phyloP scores from a whole-genome alignment of 2,888 invertebrate genomes.

The Habrosyne pyritoides region DNA sequence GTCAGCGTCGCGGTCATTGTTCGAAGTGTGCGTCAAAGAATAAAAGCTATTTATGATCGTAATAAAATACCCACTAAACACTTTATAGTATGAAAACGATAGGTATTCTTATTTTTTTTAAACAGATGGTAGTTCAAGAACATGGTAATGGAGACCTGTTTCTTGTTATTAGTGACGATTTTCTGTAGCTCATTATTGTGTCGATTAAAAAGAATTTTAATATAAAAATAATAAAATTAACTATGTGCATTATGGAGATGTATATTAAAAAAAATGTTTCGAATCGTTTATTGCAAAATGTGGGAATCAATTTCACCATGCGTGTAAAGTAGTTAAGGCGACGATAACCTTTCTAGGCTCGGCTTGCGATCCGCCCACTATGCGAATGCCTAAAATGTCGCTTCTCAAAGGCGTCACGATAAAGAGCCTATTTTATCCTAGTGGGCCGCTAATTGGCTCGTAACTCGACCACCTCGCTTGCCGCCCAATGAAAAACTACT shows the following conservation, averaged over 20 bases:
- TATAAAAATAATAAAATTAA: not conserved
- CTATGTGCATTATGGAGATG: not conserved
- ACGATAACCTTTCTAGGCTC: not conserved
- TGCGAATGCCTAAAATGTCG: conserved; percentile 30
- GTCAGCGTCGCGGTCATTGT: not conserved
- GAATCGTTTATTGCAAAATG: not conserved
- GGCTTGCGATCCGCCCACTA: conserved; percentile 2
- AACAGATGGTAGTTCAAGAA: not conserved
- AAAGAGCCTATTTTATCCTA: conserved; percentile 41
- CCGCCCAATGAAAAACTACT: conserved; percentile 31
- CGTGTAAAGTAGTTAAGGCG: not conserved
- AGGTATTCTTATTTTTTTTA: not conserved
- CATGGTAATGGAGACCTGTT: not conserved
- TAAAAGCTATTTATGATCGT: not conserved
- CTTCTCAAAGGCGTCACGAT: conserved; percentile 29
- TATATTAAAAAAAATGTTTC: not conserved
- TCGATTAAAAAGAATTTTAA: too few relatives aligned
- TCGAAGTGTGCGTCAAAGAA: not conserved
- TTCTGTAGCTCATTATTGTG: too few relatives aligned
- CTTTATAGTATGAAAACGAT: not conserved
- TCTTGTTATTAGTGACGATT: not conserved
- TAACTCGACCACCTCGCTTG: conserved; percentile 38
- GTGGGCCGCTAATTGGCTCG: conserved; percentile 51
- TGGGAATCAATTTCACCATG: not conserved
- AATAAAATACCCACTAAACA: not conserved